Percentiles rank a stretch among this genome's conserved stretches.
Conservation (phyloP, 1,140 invertebrate genomes). For the Oncopeltus fasciatus region DNA sequence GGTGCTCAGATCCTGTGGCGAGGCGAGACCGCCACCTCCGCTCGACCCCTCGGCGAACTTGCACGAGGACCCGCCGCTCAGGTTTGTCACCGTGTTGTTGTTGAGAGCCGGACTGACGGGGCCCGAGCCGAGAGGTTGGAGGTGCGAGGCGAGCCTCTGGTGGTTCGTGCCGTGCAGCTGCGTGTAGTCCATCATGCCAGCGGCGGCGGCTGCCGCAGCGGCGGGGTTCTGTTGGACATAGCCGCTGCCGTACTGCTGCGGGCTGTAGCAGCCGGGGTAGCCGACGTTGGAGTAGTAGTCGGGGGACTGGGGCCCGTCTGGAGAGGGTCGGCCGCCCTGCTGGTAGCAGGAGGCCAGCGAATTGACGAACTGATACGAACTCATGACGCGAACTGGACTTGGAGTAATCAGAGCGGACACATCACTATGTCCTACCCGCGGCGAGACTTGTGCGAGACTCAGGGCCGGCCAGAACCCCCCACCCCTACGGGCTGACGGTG, state of each 20-base stretch:
- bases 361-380: conserved; percentile 93
- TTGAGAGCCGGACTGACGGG: conserved; percentile 25
- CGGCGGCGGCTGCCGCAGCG: too few species aligned
- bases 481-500: neutral
- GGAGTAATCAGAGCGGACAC: neutral
- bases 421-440: neutral
- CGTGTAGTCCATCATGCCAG: conserved; percentile 67
- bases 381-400: conserved; percentile 43
- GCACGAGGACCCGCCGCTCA: conserved; percentile 28
- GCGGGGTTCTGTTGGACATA: conserved; percentile 59
- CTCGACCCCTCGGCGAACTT: conserved; percentile 47
- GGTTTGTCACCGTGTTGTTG: conserved; percentile 22
- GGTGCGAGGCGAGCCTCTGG: conserved; percentile 33
- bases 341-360: conserved; percentile 78
- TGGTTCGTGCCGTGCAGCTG: conserved; percentile 41
- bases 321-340: conserved; percentile 30
- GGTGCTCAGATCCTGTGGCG: conserved; percentile 72
- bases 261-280: conserved; percentile 48
- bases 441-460: neutral
- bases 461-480: too few species aligned
- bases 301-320: conserved; percentile 38
- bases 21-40: conserved; percentile 45
- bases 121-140: conserved; percentile 28
- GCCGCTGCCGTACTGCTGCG: conserved; percentile 44
- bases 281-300: conserved; percentile 62